Evolutionary conservation across 1,140 invertebrate species (phyloP).

Genomic region (Schlechtendalia chinensis): DNA sequence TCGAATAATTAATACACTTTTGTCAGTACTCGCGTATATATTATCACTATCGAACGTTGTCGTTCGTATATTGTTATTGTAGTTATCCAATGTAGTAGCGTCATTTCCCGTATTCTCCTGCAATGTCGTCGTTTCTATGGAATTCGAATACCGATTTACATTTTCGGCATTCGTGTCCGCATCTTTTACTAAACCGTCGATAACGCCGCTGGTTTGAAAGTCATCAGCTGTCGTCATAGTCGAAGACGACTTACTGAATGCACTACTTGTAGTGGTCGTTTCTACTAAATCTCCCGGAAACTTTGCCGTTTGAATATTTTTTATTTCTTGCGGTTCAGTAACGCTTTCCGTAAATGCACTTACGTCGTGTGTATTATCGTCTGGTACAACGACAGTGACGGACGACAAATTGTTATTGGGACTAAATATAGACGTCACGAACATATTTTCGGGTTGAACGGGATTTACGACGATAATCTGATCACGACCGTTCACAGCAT

Average conservation of each 20-base stretch:
- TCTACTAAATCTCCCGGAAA: neutral
- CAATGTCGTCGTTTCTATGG: neutral
- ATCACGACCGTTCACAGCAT: no score
- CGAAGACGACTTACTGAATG: neutral
- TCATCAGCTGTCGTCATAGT: neutral
- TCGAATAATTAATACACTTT: neutral
- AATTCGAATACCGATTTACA: neutral
- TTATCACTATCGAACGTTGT: neutral
- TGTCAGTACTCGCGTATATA: neutral
- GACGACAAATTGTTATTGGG: neutral
- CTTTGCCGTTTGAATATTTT: neutral
- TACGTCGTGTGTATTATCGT: neutral
- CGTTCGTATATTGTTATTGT: neutral
- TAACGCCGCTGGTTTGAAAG: neutral
- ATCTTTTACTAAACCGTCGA: neutral
- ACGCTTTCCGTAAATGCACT: neutral
- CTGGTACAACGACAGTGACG: no score
- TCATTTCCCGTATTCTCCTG: neutral
- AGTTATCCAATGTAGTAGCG: neutral
- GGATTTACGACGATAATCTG: no score
- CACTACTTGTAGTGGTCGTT: neutral
- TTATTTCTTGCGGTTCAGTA: neutral
- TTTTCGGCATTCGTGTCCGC: neutral
- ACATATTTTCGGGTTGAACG: neutral
- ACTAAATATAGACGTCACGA: neutral